A percentile compares a stretch with the other conserved stretches of the same genome.
These are phyloP conservation scores for Euplexia lucipara DNA, from an alignment of 2,888 invertebrate genomes.

Conservation along the genomic window DNA sequence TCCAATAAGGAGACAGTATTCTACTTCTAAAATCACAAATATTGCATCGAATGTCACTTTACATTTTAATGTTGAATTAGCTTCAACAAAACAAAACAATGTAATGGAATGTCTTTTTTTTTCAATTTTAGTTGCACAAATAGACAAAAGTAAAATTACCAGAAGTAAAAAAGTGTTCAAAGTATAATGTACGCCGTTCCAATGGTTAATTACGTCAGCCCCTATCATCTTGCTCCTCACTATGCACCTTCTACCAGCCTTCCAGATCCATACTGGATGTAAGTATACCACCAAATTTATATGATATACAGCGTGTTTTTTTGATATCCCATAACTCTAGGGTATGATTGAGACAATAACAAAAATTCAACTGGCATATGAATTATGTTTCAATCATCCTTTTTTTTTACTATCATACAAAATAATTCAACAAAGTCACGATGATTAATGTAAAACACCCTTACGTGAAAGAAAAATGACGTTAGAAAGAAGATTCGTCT, in stretches of 20 bases:
- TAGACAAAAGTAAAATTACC: neutral
- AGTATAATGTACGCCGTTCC: constrained; percentile 85
- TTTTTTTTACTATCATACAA: too few relatives aligned
- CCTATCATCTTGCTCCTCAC: constrained; percentile 76
- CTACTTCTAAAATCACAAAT: too few relatives aligned
- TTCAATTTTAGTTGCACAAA: neutral
- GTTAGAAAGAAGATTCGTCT: too few relatives aligned
- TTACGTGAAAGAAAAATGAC: too few relatives aligned
- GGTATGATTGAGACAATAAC: too few relatives aligned
- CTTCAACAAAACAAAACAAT: neutral
- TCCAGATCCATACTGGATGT: constrained; percentile 86
- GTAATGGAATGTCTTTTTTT: neutral
- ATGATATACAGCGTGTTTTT: too few relatives aligned
- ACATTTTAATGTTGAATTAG: neutral
- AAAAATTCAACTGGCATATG: too few relatives aligned
- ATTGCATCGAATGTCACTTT: constrained; percentile 10
- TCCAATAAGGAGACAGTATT: too few relatives aligned
- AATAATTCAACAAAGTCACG: too few relatives aligned
- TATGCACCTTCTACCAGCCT: constrained; percentile 74
- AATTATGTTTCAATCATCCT: too few relatives aligned
- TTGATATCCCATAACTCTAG: too few relatives aligned
- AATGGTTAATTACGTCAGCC: constrained; percentile 82
- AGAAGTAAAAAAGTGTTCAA: constrained; percentile 6
- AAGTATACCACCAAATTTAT: constrained; percentile 71
- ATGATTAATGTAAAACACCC: too few relatives aligned